Conservation (phyloP, 2,888 invertebrate species). For the Muscina levida region DNA sequence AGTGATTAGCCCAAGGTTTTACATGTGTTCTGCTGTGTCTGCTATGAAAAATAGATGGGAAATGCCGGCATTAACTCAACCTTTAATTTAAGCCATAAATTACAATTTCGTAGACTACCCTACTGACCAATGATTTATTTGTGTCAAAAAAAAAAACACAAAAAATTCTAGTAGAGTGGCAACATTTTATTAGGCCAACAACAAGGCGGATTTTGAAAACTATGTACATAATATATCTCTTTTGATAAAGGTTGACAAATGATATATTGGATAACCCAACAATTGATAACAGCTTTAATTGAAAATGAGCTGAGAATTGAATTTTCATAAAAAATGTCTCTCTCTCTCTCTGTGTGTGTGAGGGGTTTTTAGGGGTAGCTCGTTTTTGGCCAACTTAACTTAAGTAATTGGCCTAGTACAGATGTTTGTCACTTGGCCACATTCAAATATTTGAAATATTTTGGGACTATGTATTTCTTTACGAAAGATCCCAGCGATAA, state of each 20-base stretch:
- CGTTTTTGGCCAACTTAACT: conserved; percentile 10
- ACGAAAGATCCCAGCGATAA: background rate
- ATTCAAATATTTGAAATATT: conserved; percentile 35
- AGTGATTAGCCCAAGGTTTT: background rate
- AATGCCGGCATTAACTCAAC: conserved; percentile 41
- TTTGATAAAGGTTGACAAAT: conserved; percentile 58
- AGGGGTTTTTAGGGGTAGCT: conserved; percentile 15
- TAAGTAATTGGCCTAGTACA: conserved; percentile 36
- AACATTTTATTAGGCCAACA: conserved; percentile 40
- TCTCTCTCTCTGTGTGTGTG: too few relatives aligned
- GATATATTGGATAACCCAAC: conserved; percentile 49
- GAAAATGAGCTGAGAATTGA: conserved; percentile 49
- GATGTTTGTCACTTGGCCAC: conserved; percentile 20
- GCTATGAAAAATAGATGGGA: background rate
- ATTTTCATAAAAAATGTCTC: background rate
- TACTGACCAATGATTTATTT: conserved; percentile 59
- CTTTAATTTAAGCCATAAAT: conserved; percentile 57
- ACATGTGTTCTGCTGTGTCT: too few relatives aligned
- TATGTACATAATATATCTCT: background rate
- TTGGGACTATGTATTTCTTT: conserved; percentile 8
- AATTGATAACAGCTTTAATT: conserved; percentile 57
- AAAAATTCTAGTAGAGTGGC: conserved; percentile 24
- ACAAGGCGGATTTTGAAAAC: background rate
- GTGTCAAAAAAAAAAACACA: conserved; percentile 49
- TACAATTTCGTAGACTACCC: conserved; percentile 45